Percentiles rank a stretch among this genome's conserved stretches.
Evolutionary conservation across 2,888 invertebrate genomes (phyloP).

Genomic region (Proisotoma minuta): DNA sequence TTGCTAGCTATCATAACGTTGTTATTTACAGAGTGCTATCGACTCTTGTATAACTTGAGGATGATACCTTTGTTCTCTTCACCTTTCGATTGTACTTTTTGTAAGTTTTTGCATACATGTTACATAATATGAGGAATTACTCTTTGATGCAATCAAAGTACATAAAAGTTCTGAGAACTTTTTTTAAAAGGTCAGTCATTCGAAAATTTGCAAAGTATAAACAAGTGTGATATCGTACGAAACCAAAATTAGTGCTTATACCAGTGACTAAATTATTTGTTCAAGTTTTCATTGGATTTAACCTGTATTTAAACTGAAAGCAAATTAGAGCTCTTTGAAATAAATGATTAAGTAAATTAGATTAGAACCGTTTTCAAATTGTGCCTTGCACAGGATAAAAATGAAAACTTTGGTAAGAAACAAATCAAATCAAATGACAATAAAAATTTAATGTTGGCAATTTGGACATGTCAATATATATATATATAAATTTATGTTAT

Average conservation of each 20-base stretch:
- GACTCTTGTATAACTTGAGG: too few species aligned
- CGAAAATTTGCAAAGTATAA: neutral
- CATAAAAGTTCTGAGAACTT: slow-evolving; percentile 12
- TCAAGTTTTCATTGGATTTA: too few species aligned
- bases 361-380: neutral
- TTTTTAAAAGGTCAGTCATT: neutral
- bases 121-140: too few species aligned
- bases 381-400: neutral
- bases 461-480: neutral
- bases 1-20: too few species aligned
- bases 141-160: too few species aligned
- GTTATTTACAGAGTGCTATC: too few species aligned
- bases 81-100: too few species aligned
- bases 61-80: too few species aligned
- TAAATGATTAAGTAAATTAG: neutral
- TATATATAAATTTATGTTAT: neutral
- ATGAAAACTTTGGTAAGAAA: neutral
- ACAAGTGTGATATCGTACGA: neutral
- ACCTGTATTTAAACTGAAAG: too few species aligned
- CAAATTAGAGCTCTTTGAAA: too few species aligned
- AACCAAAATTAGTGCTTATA: neutral
- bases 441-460: neutral
- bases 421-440: neutral
- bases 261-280: too few species aligned
- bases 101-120: too few species aligned